These are phyloP conservation scores for Pyxicephalus adspersus DNA, from an alignment of 2,113 vertebrate species.

Conservation along the genomic window DNA sequence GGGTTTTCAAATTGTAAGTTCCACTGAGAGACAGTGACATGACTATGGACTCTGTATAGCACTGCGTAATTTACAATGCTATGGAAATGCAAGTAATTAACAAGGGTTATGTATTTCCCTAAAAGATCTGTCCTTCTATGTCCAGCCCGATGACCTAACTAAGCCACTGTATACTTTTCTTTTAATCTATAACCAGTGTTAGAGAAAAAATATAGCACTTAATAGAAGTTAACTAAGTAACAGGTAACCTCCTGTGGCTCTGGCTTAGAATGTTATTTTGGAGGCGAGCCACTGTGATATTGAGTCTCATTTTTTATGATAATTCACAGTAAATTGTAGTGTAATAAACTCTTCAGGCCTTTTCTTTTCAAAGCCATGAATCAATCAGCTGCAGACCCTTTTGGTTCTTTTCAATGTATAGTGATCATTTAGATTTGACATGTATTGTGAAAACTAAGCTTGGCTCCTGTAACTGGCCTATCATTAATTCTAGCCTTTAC, in stretches of 20 bases:
- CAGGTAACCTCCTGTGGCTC: slow-evolving; percentile 11
- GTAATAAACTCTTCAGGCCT: slow-evolving; percentile 86
- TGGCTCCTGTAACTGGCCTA: slow-evolving; percentile 85
- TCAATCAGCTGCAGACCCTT: slow-evolving; percentile 91
- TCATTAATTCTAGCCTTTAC: slow-evolving; percentile 91
- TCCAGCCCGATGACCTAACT: too few relatives aligned
- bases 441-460: slow-evolving; percentile 88
- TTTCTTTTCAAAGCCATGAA: slow-evolving; percentile 85
- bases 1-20: too few relatives aligned
- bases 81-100: too few relatives aligned
- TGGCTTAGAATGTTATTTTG: slow-evolving; percentile 60
- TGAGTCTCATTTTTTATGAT: slow-evolving; percentile 83
- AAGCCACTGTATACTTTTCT: too few relatives aligned
- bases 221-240: slow-evolving; percentile 14
- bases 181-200: background rate
- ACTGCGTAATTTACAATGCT: too few relatives aligned
- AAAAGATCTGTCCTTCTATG: too few relatives aligned
- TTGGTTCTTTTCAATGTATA: slow-evolving; percentile 80
- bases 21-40: too few relatives aligned
- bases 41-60: too few relatives aligned
- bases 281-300: slow-evolving; percentile 75
- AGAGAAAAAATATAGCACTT: background rate
- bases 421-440: slow-evolving; percentile 92
- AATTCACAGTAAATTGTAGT: slow-evolving; percentile 85
- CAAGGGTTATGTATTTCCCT: too few relatives aligned